Evolutionary conservation across 2,888 invertebrate species (phyloP).

Genomic region (Hyppa rectilinea): DNA sequence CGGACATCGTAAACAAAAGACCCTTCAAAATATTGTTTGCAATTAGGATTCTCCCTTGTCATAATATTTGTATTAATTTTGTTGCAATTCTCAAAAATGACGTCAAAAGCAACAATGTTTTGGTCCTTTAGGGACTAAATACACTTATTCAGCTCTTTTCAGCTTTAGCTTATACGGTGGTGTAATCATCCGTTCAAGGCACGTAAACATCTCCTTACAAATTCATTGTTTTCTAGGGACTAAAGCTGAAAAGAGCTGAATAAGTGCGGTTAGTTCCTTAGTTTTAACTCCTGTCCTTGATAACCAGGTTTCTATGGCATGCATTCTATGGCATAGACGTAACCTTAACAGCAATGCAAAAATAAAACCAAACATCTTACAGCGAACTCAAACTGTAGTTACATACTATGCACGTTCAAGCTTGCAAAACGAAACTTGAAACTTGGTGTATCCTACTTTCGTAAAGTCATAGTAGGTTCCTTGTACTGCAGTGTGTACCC

Average conservation of each 20-base stretch:
- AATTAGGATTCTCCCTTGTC: conserved; percentile 25
- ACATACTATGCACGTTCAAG: conserved; percentile 31
- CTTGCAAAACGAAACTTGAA: conserved; percentile 61
- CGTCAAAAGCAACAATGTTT: conserved; percentile 4
- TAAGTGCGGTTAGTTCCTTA: too few species aligned
- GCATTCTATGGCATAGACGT: too few species aligned
- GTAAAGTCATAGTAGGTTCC: conserved; percentile 47
- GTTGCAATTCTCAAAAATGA: conserved; percentile 2
- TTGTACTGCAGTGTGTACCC: conserved; percentile 59
- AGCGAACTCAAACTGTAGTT: conserved; percentile 23
- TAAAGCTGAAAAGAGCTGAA: too few species aligned
- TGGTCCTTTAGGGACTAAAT: too few species aligned
- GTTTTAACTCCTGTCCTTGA: too few species aligned
- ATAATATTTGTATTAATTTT: conserved; percentile 33
- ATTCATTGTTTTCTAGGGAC: too few species aligned
- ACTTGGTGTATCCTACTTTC: conserved; percentile 49
- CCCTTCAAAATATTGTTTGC: conserved; percentile 45
- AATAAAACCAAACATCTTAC: conserved; percentile 40
- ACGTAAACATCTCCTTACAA: too few species aligned
- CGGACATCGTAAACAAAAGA: conserved; percentile 43
- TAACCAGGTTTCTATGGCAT: too few species aligned
- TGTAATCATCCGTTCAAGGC: too few species aligned
- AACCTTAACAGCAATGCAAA: background rate
- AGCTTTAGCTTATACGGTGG: too few species aligned
- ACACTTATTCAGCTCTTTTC: too few species aligned